phyloP scores from a whole-genome alignment of 2,888 invertebrate genomes.

The Acheta domesticus region DNA sequence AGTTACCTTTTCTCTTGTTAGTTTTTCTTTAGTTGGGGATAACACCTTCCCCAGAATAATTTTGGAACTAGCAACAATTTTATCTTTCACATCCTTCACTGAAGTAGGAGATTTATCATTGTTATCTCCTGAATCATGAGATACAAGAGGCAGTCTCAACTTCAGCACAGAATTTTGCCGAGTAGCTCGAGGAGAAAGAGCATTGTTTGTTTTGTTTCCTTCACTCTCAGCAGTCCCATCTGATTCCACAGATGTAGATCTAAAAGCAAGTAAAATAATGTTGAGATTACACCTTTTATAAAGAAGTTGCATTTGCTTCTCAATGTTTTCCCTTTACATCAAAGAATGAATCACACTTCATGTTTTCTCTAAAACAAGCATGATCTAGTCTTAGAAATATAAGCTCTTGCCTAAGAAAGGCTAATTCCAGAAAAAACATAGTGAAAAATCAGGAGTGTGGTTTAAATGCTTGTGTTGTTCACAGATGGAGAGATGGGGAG shows the following conservation, averaged over 20 bases:
- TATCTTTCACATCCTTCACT: constrained; percentile 68
- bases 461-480: too few species aligned
- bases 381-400: too few species aligned
- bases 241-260: constrained; percentile 42
- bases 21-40: constrained; percentile 69
- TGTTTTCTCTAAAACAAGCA: too few species aligned
- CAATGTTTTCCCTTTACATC: too few species aligned
- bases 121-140: constrained; percentile 47
- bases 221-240: constrained; percentile 32
- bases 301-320: too few species aligned
- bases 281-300: constrained; percentile 43
- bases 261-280: constrained; percentile 32
- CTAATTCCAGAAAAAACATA: too few species aligned
- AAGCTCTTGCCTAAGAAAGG: too few species aligned
- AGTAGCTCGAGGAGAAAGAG: constrained; percentile 23
- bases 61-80: constrained; percentile 66
- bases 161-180: constrained; percentile 36
- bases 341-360: too few species aligned
- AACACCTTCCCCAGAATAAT: constrained; percentile 70
- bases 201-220: constrained; percentile 26
- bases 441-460: too few species aligned
- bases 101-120: constrained; percentile 51
- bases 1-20: constrained; percentile 48
- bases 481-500: too few species aligned
- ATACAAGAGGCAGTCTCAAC: constrained; percentile 38